Percentiles rank a stretch among this genome's conserved stretches.
Conservation (phyloP, 2,113 vertebrate species). For the Poeciliopsis prolifica region DNA sequence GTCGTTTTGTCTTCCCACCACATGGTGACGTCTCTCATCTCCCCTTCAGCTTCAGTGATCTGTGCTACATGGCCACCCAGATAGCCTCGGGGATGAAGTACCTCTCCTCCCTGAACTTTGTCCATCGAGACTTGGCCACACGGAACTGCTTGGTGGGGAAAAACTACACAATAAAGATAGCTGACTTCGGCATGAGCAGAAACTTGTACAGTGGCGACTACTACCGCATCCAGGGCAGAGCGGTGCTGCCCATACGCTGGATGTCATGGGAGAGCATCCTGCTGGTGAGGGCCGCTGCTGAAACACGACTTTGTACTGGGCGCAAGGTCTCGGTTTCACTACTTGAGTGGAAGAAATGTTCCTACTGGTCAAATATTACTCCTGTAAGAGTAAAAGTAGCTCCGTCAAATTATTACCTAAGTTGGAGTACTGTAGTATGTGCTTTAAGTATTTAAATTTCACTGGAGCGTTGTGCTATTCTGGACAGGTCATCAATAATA, state of each 20-base stretch:
- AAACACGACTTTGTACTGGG: background rate
- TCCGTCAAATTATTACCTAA: too few relatives aligned
- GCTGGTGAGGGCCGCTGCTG: constrained; percentile 78
- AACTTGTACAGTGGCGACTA: constrained; percentile 98
- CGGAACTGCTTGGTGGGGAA: constrained; percentile 97
- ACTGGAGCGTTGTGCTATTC: too few relatives aligned
- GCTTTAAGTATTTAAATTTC: too few relatives aligned
- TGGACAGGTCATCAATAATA: too few relatives aligned
- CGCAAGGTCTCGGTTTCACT: too few relatives aligned
- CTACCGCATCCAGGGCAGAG: constrained; percentile 96
- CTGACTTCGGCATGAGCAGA: constrained; percentile 98
- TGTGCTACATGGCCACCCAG: constrained; percentile 93
- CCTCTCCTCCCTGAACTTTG: constrained; percentile 96
- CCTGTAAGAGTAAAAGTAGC: too few relatives aligned
- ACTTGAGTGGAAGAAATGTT: too few relatives aligned
- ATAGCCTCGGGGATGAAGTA: constrained; percentile 99
- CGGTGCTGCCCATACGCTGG: constrained; percentile 97
- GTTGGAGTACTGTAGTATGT: too few relatives aligned
- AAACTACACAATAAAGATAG: constrained; percentile 98
- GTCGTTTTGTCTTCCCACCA: background rate
- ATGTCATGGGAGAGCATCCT: constrained; percentile 99
- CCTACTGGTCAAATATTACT: too few relatives aligned
- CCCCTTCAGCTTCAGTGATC: constrained; percentile 82
- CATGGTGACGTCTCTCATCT: background rate
- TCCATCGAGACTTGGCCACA: constrained; percentile 96